Evolutionary conservation across 2,113 vertebrate species (phyloP), one percentile per base, ranked within the genome.

Genomic region (Thamnaconus septentrionalis): DNA sequence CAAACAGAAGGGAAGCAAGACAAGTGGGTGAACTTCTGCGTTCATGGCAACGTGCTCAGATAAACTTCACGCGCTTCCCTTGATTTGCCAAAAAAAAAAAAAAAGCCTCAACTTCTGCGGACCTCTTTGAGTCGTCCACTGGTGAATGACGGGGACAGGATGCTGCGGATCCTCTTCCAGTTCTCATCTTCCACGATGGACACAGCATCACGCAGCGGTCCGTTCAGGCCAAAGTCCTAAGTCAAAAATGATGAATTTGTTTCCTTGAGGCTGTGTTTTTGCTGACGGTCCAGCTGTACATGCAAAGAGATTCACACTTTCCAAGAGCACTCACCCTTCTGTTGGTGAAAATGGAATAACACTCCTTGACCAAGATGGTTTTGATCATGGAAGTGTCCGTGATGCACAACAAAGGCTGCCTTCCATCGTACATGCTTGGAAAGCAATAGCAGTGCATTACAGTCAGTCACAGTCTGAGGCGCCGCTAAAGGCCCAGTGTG

Each of bases 61-160:
- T 31, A 7, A 4, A 18, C 10, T 50, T 50, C 11, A n/a, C 3
- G 2, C 18, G 18, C 18, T 31, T 31, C 18, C 18, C 18, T 1
- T 31, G 9, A 5, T 50, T n/a, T 49, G 9, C 3, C 4, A 49
- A 49, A 10, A 10, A 6, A 48, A 7, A 48, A 48, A 12, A 31
- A 31, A 31, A 31, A 31, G 18, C 18, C 18, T 31, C 18, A 31
- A 31, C 18, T 31, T 31, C 18, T 31, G 1, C 44, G 7, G 4
- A 94, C 94, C 90, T 95, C 93, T 79, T 94, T 95, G 3, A 96
- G 90, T 50, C 93, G 92, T 42, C 94, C 93, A 0, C 91, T 95
- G 71, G 93, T 94, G 85, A 96, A 95, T 3, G 91, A 87, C 41
- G 93, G 94, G 0, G 93, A 94, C 4, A 95, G 89, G 18, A 94